Conservation (phyloP, 1,140 invertebrate species). For the Atta cephalotes region DNA sequence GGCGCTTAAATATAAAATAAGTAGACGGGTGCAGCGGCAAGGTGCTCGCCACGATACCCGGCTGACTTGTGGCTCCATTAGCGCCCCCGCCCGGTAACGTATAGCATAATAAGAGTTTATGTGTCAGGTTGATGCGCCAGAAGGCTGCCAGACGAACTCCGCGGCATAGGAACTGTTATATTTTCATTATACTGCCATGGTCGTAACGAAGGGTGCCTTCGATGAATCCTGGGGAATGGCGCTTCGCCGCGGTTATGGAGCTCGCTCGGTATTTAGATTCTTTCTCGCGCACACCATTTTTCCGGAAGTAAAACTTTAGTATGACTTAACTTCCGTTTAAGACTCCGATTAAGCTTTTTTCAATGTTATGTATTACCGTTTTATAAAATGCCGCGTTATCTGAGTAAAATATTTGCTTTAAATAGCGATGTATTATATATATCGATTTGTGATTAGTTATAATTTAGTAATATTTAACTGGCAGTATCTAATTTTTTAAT, state of each 20-base stretch:
- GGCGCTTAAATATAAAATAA: slow-evolving; percentile 86
- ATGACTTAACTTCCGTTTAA: slow-evolving; percentile 55
- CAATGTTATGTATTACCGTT: not conserved
- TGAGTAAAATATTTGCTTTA: not conserved
- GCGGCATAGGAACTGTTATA: slow-evolving; percentile 85
- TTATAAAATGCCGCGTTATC: not conserved
- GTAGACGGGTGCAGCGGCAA: slow-evolving; percentile 82
- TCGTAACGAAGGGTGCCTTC: slow-evolving; percentile 78
- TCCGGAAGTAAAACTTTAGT: slow-evolving; percentile 55
- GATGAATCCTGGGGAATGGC: slow-evolving; percentile 75
- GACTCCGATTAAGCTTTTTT: slow-evolving; percentile 38
- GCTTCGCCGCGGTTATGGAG: slow-evolving; percentile 48
- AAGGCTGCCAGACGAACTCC: slow-evolving; percentile 85
- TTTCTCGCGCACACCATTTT: slow-evolving; percentile 37
- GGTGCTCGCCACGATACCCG: slow-evolving; percentile 77
- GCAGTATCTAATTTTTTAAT: not conserved
- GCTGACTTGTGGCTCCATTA: slow-evolving; percentile 87
- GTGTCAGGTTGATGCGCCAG: slow-evolving; percentile 86
- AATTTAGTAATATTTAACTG: not conserved
- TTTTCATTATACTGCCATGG: slow-evolving; percentile 83
- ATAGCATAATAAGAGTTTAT: slow-evolving; percentile 87
- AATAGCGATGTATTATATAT: not conserved
- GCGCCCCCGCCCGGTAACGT: slow-evolving; percentile 84
- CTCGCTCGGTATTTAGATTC: slow-evolving; percentile 61
- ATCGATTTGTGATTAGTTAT: not conserved